Evolutionary conservation across 2,888 invertebrate genomes (phyloP).

Genomic region (Ecliptopera silaceata): DNA sequence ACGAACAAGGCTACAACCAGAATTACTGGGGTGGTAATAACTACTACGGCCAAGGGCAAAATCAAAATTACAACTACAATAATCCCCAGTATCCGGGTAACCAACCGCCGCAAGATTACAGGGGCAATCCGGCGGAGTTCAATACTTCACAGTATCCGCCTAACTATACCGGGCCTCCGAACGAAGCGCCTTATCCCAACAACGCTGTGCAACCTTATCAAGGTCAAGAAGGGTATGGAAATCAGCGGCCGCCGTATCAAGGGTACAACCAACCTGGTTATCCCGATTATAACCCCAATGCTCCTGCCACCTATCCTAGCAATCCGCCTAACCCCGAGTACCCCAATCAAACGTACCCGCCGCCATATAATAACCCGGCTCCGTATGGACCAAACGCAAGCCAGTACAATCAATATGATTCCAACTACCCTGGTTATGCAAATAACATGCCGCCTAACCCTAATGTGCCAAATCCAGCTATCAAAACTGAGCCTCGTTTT

Average conservation of each 20-base stretch:
- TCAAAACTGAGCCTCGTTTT: constrained; percentile 33
- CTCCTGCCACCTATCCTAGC: constrained; percentile 51
- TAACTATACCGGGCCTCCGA: constrained; percentile 57
- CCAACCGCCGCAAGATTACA: constrained; percentile 62
- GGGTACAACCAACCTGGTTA: constrained; percentile 57
- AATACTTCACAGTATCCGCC: constrained; percentile 47
- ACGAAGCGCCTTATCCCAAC: constrained; percentile 56
- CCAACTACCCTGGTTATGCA: constrained; percentile 61
- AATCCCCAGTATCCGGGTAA: constrained; percentile 69
- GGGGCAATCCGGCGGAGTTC: constrained; percentile 55
- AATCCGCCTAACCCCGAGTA: constrained; percentile 56
- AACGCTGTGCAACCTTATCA: constrained; percentile 62
- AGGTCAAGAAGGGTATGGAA: constrained; percentile 60
- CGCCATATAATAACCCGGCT: constrained; percentile 52
- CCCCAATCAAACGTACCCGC: constrained; percentile 60
- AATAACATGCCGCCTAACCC: constrained; percentile 55
- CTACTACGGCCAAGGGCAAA: constrained; percentile 59
- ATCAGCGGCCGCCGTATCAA: constrained; percentile 64
- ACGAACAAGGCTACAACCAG: constrained; percentile 69
- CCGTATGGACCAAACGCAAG: constrained; percentile 56
- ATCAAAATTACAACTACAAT: constrained; percentile 69
- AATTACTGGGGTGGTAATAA: constrained; percentile 73
- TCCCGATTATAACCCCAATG: constrained; percentile 60
- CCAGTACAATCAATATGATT: constrained; percentile 64
- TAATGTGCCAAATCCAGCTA: constrained; percentile 37